Evolutionary conservation across 2,888 invertebrate species (phyloP), one percentile per base, ranked within the genome.

Genomic region (Pseudeuparius sepicola): DNA sequence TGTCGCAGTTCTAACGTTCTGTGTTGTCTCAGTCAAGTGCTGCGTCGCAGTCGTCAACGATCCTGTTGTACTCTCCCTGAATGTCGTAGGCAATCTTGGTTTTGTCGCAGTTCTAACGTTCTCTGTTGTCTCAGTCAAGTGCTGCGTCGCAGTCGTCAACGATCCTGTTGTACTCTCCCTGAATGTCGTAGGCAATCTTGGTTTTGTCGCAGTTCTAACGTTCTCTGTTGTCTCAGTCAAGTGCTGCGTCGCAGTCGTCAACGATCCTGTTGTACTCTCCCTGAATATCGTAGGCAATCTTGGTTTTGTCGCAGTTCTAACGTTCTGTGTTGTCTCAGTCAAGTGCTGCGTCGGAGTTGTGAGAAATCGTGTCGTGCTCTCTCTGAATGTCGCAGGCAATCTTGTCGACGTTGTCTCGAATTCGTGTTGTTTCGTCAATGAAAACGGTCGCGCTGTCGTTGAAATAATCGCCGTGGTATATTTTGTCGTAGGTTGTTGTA

Each of bases 401-500:
- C n/a, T n/a, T n/a, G n/a, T n/a, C n/a, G n/a, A n/a, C n/a, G n/a
- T n/a, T 17, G 24, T 14, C 17, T 32, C 27, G 34, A 25, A 25
- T 10, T 23, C 23, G 11, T 20, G 14, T 31, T 28, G 15, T 31
- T 24, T 25, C 14, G 34, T 37, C 32, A 26, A 25, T 31, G 18
- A 24, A 26, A 15, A 32, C 29, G 13, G 24, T 27, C 23, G 16
- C 30, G 23, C 12, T 34, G 34, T 36, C 32, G 36, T 31, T 37
- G n/a, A 26, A 24, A 13, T 24, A 14, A 39, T 37, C 24, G 34
- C 26, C 24, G 31, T 24, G 25, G 35, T 34, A 11, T 36, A 27
- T 34, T 26, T 34, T 32, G 10, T 11, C 10, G 24, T 24, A 4
- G 12, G 3, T 24, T 24, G 24, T 24, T 14, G 36, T 26, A 28